phyloP scores from a whole-genome alignment of 2,888 invertebrate species.

The Tenthredo scrophulariae region DNA sequence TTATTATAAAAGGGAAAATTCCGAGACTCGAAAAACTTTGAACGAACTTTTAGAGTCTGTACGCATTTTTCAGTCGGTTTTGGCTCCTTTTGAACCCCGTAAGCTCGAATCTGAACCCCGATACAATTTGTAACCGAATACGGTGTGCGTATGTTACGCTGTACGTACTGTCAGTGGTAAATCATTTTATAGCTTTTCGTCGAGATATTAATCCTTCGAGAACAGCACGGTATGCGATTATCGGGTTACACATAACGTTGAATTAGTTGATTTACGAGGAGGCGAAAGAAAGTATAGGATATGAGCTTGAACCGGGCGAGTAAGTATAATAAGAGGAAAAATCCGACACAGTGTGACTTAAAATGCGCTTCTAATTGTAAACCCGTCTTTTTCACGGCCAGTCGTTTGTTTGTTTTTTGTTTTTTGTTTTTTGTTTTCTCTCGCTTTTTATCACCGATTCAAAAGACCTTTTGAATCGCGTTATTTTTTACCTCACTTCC shows the following conservation, averaged over 20 bases:
- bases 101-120: neutral
- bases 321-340: neutral
- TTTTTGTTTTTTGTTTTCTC: neutral
- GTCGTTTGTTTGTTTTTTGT: neutral
- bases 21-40: neutral
- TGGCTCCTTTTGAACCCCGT: neutral
- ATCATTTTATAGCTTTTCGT: neutral
- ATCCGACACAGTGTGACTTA: neutral
- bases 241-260: neutral
- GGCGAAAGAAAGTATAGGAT: slow-evolving; percentile 36
- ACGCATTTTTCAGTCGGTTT: neutral
- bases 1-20: neutral
- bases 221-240: neutral
- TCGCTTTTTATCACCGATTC: neutral
- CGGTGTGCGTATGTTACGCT: neutral
- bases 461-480: neutral
- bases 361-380: neutral
- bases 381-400: neutral
- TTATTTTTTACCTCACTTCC: slow-evolving; percentile 66
- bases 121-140: neutral
- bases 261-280: slow-evolving; percentile 12
- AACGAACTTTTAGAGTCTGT: neutral
- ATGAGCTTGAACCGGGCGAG: neutral
- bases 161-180: neutral
- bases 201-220: neutral